Percentiles rank a stretch among this genome's conserved stretches.
Evolutionary conservation across 2,888 invertebrate genomes (phyloP).

Genomic region (Branchellion lobata): DNA sequence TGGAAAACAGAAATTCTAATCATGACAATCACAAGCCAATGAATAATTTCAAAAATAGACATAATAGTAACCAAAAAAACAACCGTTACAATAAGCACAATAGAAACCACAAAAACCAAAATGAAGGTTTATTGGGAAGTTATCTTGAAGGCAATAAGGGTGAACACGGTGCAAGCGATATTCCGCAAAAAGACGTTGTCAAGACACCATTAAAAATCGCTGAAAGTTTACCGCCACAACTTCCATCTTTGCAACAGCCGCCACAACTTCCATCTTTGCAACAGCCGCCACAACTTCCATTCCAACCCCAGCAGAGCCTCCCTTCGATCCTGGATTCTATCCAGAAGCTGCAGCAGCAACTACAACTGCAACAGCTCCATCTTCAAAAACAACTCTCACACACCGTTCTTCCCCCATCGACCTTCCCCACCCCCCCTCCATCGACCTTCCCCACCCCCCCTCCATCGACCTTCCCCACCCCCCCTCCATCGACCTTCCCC

Average conservation of each 20-base stretch:
- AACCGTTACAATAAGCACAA: neutral
- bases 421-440: neutral
- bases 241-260: neutral
- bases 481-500: neutral
- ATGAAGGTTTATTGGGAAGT: too few species aligned
- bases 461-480: neutral
- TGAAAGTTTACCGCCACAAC: neutral
- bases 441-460: neutral
- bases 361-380: neutral
- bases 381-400: too few species aligned
- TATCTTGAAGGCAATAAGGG: too few species aligned
- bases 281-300: neutral
- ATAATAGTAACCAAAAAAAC: neutral
- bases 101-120: constrained; percentile 4
- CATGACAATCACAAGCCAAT: neutral
- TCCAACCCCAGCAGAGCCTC: neutral
- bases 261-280: neutral
- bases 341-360: neutral
- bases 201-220: too few species aligned
- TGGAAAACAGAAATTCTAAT: neutral
- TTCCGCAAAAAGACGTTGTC: too few species aligned
- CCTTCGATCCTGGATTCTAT: neutral
- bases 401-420: too few species aligned
- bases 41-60: neutral
- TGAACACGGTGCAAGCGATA: too few species aligned